A percentile compares a stretch with the other conserved stretches of the same genome.
These are phyloP conservation scores for Pentamera pediparva DNA, from an alignment of 53 echinoderm and acorn worm genomes.

Conservation along the genomic window DNA sequence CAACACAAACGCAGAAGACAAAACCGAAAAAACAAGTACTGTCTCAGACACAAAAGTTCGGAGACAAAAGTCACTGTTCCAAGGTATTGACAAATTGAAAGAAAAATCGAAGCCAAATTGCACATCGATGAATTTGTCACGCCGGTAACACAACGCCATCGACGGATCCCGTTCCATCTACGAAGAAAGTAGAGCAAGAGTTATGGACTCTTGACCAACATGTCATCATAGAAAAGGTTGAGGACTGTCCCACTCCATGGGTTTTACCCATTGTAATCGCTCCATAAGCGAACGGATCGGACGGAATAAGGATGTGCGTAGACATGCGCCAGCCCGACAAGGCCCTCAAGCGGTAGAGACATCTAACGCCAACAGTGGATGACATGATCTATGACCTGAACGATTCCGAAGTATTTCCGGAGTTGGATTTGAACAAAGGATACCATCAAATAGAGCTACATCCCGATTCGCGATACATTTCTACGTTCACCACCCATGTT, in stretches of 20 bases:
- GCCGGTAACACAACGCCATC: slow-evolving; percentile 32
- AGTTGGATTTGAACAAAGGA: slow-evolving; percentile 40
- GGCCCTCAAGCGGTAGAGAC: slow-evolving; percentile 41
- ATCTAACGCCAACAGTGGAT: slow-evolving; percentile 39
- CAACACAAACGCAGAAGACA: no score
- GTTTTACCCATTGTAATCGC: slow-evolving; percentile 46
- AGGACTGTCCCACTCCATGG: slow-evolving; percentile 40
- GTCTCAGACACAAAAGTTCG: no score
- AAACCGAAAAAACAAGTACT: no score
- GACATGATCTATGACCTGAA: slow-evolving; percentile 28
- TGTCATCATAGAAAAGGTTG: no score
- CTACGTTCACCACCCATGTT: slow-evolving; percentile 58
- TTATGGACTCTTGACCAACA: no score
- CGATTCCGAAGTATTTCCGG: slow-evolving; percentile 25
- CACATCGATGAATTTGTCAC: slow-evolving; percentile 4
- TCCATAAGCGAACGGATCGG: slow-evolving; percentile 32
- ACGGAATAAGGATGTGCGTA: slow-evolving; percentile 30
- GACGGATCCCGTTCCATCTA: slow-evolving; percentile 39
- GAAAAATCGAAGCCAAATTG: background rate
- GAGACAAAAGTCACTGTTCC: background rate
- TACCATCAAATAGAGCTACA: slow-evolving; percentile 42
- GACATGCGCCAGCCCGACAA: slow-evolving; percentile 40
- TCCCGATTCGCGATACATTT: slow-evolving; percentile 46
- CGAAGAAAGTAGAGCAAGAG: slow-evolving; percentile 17
- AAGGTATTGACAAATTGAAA: slow-evolving; percentile 19